Percentiles rank a stretch among this genome's conserved stretches.
Conservation (phyloP, 2,888 invertebrate genomes). For the Ennomos fuscantarius region DNA sequence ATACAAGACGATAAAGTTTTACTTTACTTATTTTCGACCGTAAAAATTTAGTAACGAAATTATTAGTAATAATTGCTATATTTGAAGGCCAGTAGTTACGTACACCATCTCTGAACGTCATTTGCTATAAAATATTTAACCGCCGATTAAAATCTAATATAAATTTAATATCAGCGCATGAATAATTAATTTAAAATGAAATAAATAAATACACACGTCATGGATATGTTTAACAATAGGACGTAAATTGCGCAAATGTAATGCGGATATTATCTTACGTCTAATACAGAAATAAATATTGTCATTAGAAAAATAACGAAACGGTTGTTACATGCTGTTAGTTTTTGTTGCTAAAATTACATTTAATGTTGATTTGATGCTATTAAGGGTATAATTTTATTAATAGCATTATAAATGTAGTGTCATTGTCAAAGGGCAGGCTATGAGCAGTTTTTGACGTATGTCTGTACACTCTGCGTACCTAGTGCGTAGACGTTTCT, state of each 20-base stretch:
- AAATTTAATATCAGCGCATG: conserved; percentile 11
- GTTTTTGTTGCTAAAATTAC: conserved; percentile 73
- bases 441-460: conserved; percentile 75
- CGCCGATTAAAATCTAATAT: conserved; percentile 14
- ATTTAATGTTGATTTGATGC: conserved; percentile 77
- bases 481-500: neutral
- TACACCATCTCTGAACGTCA: neutral
- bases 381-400: conserved; percentile 73
- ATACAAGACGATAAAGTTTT: too few species aligned
- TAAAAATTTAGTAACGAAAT: too few species aligned
- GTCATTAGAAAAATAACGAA: conserved; percentile 59
- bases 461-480: conserved; percentile 55
- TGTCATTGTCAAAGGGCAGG: conserved; percentile 64
- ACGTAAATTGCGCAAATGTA: conserved; percentile 50
- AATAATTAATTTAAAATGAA: conserved; percentile 22
- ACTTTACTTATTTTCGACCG: too few species aligned
- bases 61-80: too few species aligned
- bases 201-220: neutral
- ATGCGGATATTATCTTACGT: conserved; percentile 52
- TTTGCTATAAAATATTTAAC: conserved; percentile 5
- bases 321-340: conserved; percentile 52
- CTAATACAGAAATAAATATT: conserved; percentile 75
- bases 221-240: conserved; percentile 49
- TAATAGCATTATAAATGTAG: conserved; percentile 81
- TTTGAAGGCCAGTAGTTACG: conserved; percentile 3